These are phyloP conservation scores for Microdon myrmicae DNA, from an alignment of 2,888 invertebrate genomes.

Conservation along the genomic window DNA sequence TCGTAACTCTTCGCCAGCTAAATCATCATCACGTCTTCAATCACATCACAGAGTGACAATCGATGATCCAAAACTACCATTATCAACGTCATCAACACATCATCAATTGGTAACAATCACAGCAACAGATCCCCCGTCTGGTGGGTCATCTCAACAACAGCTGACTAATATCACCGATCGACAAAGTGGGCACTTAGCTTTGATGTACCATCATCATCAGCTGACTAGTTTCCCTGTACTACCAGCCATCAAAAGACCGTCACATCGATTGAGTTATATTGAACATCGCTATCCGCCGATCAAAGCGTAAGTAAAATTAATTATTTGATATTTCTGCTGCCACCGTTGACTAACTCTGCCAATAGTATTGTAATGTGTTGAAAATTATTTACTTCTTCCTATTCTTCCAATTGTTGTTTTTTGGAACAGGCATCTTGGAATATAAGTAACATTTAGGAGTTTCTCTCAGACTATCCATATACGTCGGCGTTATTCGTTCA, in stretches of 20 bases:
- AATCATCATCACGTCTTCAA: slow-evolving; percentile 60
- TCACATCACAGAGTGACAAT: slow-evolving; percentile 67
- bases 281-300: slow-evolving; percentile 60
- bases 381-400: no score
- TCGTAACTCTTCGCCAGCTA: slow-evolving; percentile 74
- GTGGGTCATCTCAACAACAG: slow-evolving; percentile 58
- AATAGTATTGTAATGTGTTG: no score
- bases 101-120: slow-evolving; percentile 56
- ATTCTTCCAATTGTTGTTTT: no score
- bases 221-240: slow-evolving; percentile 65
- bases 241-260: slow-evolving; percentile 64
- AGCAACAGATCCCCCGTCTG: slow-evolving; percentile 59
- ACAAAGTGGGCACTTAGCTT: slow-evolving; percentile 62
- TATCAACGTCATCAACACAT: slow-evolving; percentile 58
- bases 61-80: slow-evolving; percentile 64
- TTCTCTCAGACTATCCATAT: no score
- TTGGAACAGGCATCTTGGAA: no score
- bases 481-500: no score
- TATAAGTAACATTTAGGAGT: no score
- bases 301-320: slow-evolving; percentile 63
- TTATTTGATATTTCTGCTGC: background rate
- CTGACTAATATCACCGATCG: slow-evolving; percentile 57
- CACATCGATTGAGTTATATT: slow-evolving; percentile 64
- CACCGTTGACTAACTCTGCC: no score
- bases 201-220: slow-evolving; percentile 67